Conservation (phyloP, 2,113 vertebrate species). For the Bubalus kerabau region DNA sequence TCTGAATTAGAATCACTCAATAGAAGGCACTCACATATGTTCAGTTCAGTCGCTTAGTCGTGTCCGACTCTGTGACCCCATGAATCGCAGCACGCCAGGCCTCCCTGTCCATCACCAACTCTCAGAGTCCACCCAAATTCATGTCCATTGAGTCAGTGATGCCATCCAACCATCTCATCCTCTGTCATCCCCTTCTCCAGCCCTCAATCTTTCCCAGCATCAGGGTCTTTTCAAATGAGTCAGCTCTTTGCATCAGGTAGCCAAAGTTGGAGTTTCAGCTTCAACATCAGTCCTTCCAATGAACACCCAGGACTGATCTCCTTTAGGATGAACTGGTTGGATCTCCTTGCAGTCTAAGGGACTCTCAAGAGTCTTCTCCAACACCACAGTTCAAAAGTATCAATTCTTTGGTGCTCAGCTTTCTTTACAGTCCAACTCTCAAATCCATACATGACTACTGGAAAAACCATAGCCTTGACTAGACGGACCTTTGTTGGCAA, state of each 20-base stretch:
- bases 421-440: background rate
- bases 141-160: background rate
- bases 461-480: background rate
- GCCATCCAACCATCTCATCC: background rate
- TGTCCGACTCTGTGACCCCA: background rate
- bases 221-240: background rate
- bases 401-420: background rate
- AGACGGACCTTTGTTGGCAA: background rate
- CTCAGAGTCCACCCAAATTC: background rate
- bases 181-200: background rate
- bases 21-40: background rate
- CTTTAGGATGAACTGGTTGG: background rate
- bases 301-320: background rate
- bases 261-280: background rate
- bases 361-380: background rate
- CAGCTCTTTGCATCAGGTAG: background rate
- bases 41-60: background rate
- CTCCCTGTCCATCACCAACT: background rate
- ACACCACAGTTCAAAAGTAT: background rate
- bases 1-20: background rate
- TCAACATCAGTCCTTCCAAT: background rate
- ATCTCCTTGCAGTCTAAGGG: background rate
- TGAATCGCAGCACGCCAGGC: background rate
- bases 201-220: background rate
- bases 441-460: background rate